A percentile compares a stretch with the other conserved stretches of the same genome.
Conservation (phyloP, 2,888 invertebrate species). For the Tricholauxania praeusta region DNA sequence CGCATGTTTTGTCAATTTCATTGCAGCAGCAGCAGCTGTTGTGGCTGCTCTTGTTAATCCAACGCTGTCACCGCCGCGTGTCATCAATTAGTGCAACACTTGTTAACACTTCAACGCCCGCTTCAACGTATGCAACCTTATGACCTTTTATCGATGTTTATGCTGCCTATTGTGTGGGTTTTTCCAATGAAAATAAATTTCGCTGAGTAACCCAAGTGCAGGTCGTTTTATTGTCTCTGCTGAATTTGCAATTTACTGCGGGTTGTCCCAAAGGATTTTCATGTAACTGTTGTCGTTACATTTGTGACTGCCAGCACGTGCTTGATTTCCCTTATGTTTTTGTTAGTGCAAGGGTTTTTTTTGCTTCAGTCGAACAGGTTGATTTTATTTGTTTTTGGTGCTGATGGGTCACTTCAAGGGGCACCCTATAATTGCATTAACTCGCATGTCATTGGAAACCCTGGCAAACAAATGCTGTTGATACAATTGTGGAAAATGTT, state of each 20-base stretch:
- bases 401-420: no score
- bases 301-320: slow-evolving; percentile 44
- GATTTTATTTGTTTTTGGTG: not conserved
- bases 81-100: slow-evolving; percentile 52
- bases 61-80: not conserved
- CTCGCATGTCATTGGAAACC: not conserved
- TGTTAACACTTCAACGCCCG: slow-evolving; percentile 61
- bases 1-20: not conserved
- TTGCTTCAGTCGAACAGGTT: not conserved
- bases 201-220: slow-evolving; percentile 4
- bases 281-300: no score
- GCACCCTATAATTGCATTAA: not conserved
- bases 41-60: not conserved
- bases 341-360: slow-evolving; percentile 54
- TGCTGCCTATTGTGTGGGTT: no score
- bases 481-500: no score
- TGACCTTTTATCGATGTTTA: not conserved
- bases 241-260: not conserved
- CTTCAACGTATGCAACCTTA: slow-evolving; percentile 10
- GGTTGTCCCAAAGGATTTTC: not conserved
- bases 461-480: no score
- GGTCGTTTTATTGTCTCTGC: not conserved
- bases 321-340: slow-evolving; percentile 49
- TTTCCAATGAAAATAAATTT: no score
- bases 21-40: slow-evolving; percentile 12